A percentile compares a stretch with the other conserved stretches of the same genome.
Evolutionary conservation across 2,113 vertebrate species (phyloP).

Genomic region (Lophura nycthemera): DNA sequence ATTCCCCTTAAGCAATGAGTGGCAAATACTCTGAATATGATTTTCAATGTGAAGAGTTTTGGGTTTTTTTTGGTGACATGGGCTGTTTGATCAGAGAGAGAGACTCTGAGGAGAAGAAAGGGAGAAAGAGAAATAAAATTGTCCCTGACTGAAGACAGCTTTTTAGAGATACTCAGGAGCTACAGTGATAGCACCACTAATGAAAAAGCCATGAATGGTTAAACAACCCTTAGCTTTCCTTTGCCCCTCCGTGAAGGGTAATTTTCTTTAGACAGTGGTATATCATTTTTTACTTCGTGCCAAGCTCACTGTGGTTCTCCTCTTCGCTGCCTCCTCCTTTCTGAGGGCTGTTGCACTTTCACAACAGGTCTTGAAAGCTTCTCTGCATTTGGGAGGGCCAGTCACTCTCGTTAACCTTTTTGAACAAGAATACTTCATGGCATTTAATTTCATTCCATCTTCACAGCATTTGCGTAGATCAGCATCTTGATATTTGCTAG

Average conservation of each 20-base stretch:
- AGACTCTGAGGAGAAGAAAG: background rate
- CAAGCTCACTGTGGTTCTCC: slow-evolving; percentile 25
- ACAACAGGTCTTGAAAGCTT: slow-evolving; percentile 13
- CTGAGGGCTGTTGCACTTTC: slow-evolving; percentile 43
- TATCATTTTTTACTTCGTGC: slow-evolving; percentile 68
- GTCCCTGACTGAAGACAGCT: background rate
- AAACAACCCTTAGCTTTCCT: background rate
- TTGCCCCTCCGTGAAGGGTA: background rate
- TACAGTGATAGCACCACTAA: background rate
- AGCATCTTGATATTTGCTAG: slow-evolving; percentile 36
- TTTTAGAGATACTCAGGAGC: accelerated
- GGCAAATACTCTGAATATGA: background rate
- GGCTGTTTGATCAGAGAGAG: background rate
- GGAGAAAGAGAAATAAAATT: background rate
- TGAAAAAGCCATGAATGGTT: background rate
- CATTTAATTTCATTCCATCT: slow-evolving; percentile 62
- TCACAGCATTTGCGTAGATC: slow-evolving; percentile 61
- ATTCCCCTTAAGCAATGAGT: background rate
- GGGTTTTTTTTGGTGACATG: background rate
- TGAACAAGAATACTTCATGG: slow-evolving; percentile 31
- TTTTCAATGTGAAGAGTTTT: background rate
- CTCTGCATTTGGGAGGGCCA: background rate
- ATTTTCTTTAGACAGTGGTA: background rate
- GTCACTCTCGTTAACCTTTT: slow-evolving; percentile 23
- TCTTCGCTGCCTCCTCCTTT: background rate